These are phyloP conservation scores for Ichneumoninae sp. DNA, from an alignment of 2,888 invertebrate genomes.

Conservation along the genomic window DNA sequence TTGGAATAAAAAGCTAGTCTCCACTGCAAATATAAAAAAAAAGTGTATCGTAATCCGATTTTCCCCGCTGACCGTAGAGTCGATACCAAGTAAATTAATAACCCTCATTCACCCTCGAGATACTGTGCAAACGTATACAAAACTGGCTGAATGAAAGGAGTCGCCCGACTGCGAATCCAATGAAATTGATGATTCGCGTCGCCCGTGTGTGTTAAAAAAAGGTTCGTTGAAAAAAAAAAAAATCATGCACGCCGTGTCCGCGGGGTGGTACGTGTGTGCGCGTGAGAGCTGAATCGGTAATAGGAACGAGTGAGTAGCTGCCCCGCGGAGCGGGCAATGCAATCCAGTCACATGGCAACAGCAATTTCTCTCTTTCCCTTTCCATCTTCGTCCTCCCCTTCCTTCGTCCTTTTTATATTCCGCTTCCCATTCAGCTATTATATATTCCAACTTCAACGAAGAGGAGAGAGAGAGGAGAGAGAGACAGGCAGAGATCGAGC, in stretches of 20 bases:
- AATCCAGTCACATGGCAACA: slow-evolving; percentile 73
- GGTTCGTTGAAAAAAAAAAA: slow-evolving; percentile 6
- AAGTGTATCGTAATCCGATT: background rate
- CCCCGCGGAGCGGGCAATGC: slow-evolving; percentile 14
- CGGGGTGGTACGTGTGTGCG: slow-evolving; percentile 19
- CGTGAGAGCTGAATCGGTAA: slow-evolving; percentile 36
- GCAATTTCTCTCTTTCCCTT: slow-evolving; percentile 60
- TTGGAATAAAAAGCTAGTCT: background rate
- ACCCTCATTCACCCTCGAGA: background rate
- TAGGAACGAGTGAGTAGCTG: slow-evolving; percentile 27
- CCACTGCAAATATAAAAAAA: background rate
- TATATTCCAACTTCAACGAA: slow-evolving; percentile 67
- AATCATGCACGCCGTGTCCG: slow-evolving; percentile 10
- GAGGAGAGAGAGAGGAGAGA: slow-evolving; percentile 8
- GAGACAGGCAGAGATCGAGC: slow-evolving; percentile 36
- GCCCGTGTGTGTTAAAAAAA: background rate
- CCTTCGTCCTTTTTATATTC: slow-evolving; percentile 30
- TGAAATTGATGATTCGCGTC: slow-evolving; percentile 43
- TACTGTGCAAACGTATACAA: background rate
- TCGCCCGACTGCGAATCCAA: slow-evolving; percentile 63
- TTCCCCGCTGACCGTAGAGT: background rate
- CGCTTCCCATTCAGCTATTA: slow-evolving; percentile 69
- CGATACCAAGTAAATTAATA: background rate
- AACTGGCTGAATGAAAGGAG: slow-evolving; percentile 64
- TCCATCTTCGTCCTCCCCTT: slow-evolving; percentile 12